Percentiles rank a stretch among this genome's conserved stretches.
phyloP scores from a whole-genome alignment of 2,888 invertebrate genomes.

The Callinectes sapidus region DNA sequence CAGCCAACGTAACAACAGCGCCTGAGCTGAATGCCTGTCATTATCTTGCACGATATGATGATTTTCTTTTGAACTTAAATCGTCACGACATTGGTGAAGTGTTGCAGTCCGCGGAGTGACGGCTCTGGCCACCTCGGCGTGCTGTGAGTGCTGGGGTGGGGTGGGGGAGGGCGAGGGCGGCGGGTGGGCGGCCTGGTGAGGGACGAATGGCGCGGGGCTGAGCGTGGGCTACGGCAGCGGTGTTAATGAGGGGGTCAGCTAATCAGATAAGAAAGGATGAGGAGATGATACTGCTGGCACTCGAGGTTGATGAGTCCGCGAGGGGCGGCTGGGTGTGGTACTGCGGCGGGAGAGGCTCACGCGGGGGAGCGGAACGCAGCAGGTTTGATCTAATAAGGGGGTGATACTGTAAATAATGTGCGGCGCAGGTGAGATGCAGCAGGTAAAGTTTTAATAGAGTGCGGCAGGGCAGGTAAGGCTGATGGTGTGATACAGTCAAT shows the following conservation, averaged over 20 bases:
- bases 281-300: constrained; percentile 43
- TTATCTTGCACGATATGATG: not conserved
- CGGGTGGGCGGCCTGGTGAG: not conserved
- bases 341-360: constrained; percentile 20
- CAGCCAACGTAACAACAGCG: not conserved
- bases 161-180: not conserved
- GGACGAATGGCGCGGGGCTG: not conserved
- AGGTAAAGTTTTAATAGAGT: constrained; percentile 28
- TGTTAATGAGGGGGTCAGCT: constrained; percentile 45
- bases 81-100: not conserved
- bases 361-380: constrained; percentile 39
- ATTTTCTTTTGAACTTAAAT: not conserved
- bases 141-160: not conserved
- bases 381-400: constrained; percentile 45
- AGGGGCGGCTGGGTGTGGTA: constrained; percentile 31
- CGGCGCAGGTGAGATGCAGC: not conserved
- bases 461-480: constrained; percentile 23
- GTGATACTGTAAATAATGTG: constrained; percentile 46
- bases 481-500: constrained; percentile 47
- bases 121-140: no score
- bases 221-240: constrained; percentile 22
- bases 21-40: not conserved
- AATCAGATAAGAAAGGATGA: constrained; percentile 47
- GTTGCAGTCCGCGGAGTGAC: not conserved
- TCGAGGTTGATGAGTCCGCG: not conserved